phyloP scores from a whole-genome alignment of 2,113 vertebrate species.

The Rattus rattus region DNA sequence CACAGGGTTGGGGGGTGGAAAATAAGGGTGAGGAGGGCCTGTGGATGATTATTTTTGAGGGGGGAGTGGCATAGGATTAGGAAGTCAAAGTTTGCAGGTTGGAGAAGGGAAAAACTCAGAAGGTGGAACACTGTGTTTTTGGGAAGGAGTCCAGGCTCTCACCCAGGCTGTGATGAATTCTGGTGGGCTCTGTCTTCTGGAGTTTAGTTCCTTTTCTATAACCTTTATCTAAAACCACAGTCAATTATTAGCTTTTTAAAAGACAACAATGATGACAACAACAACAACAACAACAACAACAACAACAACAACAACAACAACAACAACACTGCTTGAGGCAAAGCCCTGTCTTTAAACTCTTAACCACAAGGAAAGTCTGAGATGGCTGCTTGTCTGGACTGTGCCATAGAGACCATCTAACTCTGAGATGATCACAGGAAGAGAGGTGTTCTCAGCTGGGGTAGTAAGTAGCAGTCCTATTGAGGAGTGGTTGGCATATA shows the following conservation, averaged over 20 bases:
- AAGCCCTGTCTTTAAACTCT: background rate
- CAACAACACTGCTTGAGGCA: background rate
- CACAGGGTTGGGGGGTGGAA: background rate
- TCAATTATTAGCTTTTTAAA: background rate
- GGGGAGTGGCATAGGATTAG: background rate
- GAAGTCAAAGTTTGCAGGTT: constrained; percentile 13
- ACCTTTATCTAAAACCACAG: constrained; percentile 29
- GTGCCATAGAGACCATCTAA: background rate
- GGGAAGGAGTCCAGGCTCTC: background rate
- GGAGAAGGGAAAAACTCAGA: background rate
- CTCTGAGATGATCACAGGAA: background rate
- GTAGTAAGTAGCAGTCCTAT: constrained; percentile 19
- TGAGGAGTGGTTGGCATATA: background rate
- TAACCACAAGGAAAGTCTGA: background rate
- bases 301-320: background rate
- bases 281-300: background rate
- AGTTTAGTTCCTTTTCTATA: constrained; percentile 54
- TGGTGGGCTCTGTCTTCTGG: constrained; percentile 32
- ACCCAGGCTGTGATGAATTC: constrained; percentile 43
- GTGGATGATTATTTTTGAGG: background rate
- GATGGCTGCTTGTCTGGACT: constrained; percentile 22
- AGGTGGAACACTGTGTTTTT: constrained; percentile 37
- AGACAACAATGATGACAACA: background rate
- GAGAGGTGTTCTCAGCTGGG: background rate
- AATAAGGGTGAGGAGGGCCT: background rate